A percentile compares a stretch with the other conserved stretches of the same genome.
Evolutionary conservation across 2,888 invertebrate genomes (phyloP).

Genomic region (Ophonus ardosiacus): DNA sequence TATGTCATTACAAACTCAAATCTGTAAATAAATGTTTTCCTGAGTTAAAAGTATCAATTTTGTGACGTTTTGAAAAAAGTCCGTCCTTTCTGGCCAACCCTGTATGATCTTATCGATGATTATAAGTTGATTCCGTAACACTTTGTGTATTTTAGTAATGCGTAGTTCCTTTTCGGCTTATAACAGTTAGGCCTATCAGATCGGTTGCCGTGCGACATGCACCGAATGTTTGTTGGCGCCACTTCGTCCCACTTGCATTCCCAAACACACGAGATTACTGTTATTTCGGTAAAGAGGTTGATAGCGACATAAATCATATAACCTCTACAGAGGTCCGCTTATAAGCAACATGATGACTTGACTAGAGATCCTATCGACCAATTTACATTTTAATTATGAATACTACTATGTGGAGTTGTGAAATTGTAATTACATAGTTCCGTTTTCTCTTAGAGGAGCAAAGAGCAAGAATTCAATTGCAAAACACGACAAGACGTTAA

Average conservation of each 20-base stretch:
- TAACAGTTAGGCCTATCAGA: too few species aligned
- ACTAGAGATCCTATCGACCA: not conserved
- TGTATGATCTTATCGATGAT: too few species aligned
- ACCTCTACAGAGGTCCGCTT: not conserved
- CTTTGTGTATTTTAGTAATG: too few species aligned
- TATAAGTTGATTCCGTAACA: too few species aligned
- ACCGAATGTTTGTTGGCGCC: not conserved
- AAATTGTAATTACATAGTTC: not conserved
- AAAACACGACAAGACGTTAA: not conserved
- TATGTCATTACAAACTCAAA: too few species aligned
- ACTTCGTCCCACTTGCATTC: slow-evolving; percentile 58
- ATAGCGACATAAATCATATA: slow-evolving; percentile 53
- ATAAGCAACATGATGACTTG: too few species aligned
- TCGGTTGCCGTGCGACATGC: not conserved
- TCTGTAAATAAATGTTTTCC: too few species aligned
- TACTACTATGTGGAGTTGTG: not conserved
- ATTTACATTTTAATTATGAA: not conserved
- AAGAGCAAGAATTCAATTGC: not conserved
- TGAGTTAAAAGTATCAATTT: too few species aligned
- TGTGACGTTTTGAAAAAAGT: too few species aligned
- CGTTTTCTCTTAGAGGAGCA: not conserved
- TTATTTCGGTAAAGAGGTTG: slow-evolving; percentile 62
- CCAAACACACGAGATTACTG: slow-evolving; percentile 55
- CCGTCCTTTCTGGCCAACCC: too few species aligned
- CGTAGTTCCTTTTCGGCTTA: too few species aligned